Conservation (phyloP, 2,113 vertebrate species). For the Arvicanthis niloticus region DNA sequence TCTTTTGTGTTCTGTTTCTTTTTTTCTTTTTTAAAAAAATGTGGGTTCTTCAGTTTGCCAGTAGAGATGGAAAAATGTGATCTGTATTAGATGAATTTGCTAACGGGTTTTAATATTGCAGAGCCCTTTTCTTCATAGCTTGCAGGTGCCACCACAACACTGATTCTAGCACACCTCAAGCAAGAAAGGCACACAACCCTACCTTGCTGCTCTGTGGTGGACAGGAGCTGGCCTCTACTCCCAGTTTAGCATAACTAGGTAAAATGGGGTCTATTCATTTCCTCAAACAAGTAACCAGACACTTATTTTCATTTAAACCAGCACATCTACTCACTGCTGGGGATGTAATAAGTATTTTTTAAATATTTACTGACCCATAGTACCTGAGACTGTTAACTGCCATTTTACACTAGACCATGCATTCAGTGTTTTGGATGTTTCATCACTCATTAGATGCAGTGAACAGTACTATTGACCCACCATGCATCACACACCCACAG, state of each 20-base stretch:
- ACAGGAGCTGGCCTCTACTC: neutral
- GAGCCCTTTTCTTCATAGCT: neutral
- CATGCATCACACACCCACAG: neutral
- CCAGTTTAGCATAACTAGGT: neutral
- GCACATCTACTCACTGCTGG: neutral
- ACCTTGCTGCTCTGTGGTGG: neutral
- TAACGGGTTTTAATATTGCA: neutral
- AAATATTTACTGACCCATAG: neutral
- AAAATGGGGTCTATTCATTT: constrained; percentile 31
- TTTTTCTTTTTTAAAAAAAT: neutral
- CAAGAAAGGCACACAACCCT: neutral
- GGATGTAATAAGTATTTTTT: neutral
- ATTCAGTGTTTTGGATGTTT: neutral
- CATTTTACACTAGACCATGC: neutral
- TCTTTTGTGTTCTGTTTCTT: neutral
- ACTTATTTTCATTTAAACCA: constrained; percentile 6
- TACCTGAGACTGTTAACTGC: neutral
- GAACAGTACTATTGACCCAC: neutral
- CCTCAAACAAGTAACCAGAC: neutral
- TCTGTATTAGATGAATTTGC: neutral
- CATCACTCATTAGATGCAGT: neutral
- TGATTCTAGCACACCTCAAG: neutral
- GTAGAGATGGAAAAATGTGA: neutral
- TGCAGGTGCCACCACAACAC: neutral
- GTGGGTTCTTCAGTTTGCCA: neutral